Evolutionary conservation across 2,797 vertebrate species (phyloP).

Genomic region (Poeciliopsis turneri): DNA sequence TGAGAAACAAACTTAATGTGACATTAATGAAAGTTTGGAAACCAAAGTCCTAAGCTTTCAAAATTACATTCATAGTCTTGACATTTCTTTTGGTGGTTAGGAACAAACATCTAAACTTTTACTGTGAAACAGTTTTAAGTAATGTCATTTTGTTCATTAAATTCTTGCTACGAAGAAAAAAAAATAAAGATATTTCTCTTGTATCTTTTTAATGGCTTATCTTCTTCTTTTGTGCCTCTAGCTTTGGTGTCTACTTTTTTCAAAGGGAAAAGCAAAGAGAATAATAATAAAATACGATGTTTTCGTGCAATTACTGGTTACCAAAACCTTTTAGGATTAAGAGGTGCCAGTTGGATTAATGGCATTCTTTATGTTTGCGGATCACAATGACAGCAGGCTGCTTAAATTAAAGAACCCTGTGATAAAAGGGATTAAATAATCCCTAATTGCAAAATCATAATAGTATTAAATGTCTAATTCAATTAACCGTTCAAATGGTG

Average conservation of each 20-base stretch:
- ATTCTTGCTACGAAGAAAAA: neutral
- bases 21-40: neutral
- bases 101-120: neutral
- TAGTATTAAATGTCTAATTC: conserved; percentile 71
- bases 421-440: conserved; percentile 68
- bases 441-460: conserved; percentile 67
- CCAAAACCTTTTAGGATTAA: conserved; percentile 56
- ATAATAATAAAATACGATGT: conserved; percentile 37
- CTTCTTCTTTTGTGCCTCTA: conserved; percentile 4
- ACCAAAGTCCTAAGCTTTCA: neutral
- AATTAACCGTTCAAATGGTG: conserved; percentile 71
- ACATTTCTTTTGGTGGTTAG: neutral
- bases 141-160: neutral
- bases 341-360: conserved; percentile 49
- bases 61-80: neutral
- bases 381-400: conserved; percentile 61
- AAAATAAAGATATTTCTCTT: neutral
- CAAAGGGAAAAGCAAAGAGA: neutral
- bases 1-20: neutral
- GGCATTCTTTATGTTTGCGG: conserved; percentile 48
- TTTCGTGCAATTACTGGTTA: conserved; percentile 50
- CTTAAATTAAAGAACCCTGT: conserved; percentile 62
- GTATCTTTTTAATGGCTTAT: neutral
- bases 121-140: neutral
- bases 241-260: conserved; percentile 3